Base-by-base conservation (phyloP, 2,797 vertebrate genomes). In the Paratrypauchen microcephalus region DNA sequence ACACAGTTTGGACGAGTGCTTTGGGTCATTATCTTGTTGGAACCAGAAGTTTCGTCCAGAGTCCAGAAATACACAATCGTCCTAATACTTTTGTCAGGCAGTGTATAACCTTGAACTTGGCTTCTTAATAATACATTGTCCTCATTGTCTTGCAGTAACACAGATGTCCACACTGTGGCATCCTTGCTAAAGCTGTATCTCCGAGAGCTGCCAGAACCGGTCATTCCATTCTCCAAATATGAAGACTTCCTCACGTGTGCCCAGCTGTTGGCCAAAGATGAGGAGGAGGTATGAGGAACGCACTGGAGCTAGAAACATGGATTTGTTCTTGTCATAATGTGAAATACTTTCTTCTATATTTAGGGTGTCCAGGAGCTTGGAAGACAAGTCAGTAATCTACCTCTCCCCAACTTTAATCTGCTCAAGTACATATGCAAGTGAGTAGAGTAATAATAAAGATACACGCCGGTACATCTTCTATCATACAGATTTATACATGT, bases 361-460 rank as follows among this genome's bases (percentile, higher is more conserved):
- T 83, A 99, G 97, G 97, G 97, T 66, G 92, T 96, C 60, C 94
- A 95, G 89, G 96, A 98, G 88, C 92, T 99, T 77, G 94, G 91
- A 68, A 95, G 92, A 26, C 96, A 97, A 87, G 96, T 98, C 72
- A 94, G 84, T 87, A 93, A 88, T 75, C 95, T 99, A 90, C 97
- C 97, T 79, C 93, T 94, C 70, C 95, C 96, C 6, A 99, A 98
- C 90, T 98, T 95, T 92, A 97, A 97, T 86, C 96, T 99, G 72
- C 94, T 99, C 76, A 96, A 95, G 87, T 99, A 98, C 74, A 97
- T 98, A 91, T 99, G 97, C 96, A 98, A 95, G 97, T 99, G 92
- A 89, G 96, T 92, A 59, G 32, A 15, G 11, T 19, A 45, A 8
- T 21, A 55, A 12, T 4, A 18, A n/a, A 62, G 23, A 5, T 8